Evolutionary conservation across 2,797 vertebrate species (phyloP).

Genomic region (Pseudotriccus pelzelni): DNA sequence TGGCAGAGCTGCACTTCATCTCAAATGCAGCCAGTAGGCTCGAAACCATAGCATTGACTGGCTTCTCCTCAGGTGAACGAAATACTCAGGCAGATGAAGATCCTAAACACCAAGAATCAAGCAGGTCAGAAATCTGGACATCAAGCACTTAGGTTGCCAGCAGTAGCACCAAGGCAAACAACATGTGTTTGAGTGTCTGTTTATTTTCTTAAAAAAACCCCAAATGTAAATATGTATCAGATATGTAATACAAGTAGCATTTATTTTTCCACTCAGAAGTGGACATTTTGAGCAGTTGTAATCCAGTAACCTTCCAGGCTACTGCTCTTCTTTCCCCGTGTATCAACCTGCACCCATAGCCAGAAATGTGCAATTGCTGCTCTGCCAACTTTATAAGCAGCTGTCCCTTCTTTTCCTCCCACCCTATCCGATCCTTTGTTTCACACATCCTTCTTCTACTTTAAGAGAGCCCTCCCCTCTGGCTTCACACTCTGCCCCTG

Average conservation of each 20-base stretch:
- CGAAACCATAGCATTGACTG: neutral
- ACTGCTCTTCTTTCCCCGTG: neutral
- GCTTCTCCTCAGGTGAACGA: neutral
- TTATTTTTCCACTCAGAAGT: neutral
- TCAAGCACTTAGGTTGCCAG: neutral
- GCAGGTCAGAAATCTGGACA: neutral
- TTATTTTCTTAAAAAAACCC: neutral
- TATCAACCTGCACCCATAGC: neutral
- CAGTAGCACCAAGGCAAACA: neutral
- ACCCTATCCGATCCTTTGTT: neutral
- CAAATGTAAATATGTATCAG: neutral
- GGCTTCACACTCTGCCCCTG: neutral
- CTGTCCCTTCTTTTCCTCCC: neutral
- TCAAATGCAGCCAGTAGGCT: neutral
- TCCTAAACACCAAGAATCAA: neutral
- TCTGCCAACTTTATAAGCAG: neutral
- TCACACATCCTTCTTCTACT: neutral
- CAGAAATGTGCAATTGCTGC: neutral
- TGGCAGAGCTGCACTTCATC: neutral
- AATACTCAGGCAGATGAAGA: neutral
- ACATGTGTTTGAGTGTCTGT: rapidly evolving
- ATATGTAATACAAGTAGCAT: neutral
- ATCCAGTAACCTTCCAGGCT: neutral
- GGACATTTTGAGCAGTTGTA: neutral
- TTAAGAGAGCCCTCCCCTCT: neutral